Evolutionary conservation across 2,888 invertebrate genomes (phyloP).

Genomic region (Aquatica leii): DNA sequence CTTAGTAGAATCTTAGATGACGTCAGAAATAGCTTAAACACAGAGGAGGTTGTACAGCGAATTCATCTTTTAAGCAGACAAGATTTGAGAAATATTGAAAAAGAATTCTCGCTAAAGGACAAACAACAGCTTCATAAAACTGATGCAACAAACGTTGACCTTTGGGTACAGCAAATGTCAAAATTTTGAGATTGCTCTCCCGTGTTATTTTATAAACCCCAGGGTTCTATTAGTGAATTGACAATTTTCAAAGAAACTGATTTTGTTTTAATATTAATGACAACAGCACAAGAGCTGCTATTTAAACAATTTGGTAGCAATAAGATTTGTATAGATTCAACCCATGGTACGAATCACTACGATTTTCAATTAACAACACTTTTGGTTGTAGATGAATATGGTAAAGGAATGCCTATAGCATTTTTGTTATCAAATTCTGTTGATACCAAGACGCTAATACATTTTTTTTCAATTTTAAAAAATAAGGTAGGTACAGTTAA

Average conservation of each 20-base stretch:
- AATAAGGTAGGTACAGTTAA: slow-evolving; percentile 4
- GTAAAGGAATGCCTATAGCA: slow-evolving; percentile 5
- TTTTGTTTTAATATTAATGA: slow-evolving; percentile 8
- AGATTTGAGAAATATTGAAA: slow-evolving; percentile 4
- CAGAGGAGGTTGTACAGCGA: neutral
- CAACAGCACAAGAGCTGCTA: neutral
- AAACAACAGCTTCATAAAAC: neutral
- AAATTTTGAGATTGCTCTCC: neutral
- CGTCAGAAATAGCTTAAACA: neutral
- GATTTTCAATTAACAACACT: slow-evolving; percentile 5
- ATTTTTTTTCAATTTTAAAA: slow-evolving; percentile 1
- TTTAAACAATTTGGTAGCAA: slow-evolving; percentile 3
- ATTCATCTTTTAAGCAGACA: slow-evolving; percentile 8
- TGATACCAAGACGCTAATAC: neutral
- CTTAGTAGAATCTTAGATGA: slow-evolving; percentile 6
- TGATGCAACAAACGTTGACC: neutral
- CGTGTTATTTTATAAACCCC: slow-evolving; percentile 7
- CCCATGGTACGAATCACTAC: slow-evolving; percentile 7
- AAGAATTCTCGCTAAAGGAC: neutral
- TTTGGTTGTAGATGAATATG: slow-evolving; percentile 3
- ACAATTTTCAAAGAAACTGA: slow-evolving; percentile 6
- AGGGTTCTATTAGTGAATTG: neutral
- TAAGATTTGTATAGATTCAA: slow-evolving; percentile 5
- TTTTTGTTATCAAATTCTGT: slow-evolving; percentile 3
- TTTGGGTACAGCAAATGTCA: slow-evolving; percentile 1